phyloP scores from a whole-genome alignment of 1,140 invertebrate species.

The Tetragnatha versicolor region DNA sequence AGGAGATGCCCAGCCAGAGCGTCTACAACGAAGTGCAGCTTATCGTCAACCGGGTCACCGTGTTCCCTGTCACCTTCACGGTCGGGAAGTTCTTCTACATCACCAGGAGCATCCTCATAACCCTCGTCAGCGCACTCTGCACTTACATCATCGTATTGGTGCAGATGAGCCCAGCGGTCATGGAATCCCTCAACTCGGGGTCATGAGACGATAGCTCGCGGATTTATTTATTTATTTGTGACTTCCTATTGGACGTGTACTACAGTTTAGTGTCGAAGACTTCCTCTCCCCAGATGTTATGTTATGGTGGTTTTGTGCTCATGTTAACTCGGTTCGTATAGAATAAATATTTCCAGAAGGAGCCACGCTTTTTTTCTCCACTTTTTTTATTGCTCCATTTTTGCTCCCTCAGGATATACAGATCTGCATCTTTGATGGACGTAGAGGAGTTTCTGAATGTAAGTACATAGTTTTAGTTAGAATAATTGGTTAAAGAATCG shows the following conservation, averaged over 20 bases:
- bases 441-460: too few species aligned
- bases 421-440: too few species aligned
- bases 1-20: conserved; percentile 48
- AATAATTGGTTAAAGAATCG: too few species aligned
- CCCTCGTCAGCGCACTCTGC: conserved; percentile 47
- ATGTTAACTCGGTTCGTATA: conserved; percentile 37
- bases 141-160: conserved; percentile 51
- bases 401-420: too few species aligned
- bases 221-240: not conserved
- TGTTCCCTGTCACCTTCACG: conserved; percentile 46
- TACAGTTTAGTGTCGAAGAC: not conserved
- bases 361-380: conserved; percentile 2
- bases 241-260: not conserved
- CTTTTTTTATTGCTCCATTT: too few species aligned
- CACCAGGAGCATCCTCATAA: conserved; percentile 43
- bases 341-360: conserved; percentile 52
- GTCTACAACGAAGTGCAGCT: conserved; percentile 53
- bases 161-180: conserved; percentile 49
- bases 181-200: conserved; percentile 46
- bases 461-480: too few species aligned
- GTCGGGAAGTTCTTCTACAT: conserved; percentile 52
- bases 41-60: conserved; percentile 44
- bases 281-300: not conserved
- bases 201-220: not conserved
- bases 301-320: conserved; percentile 32